Evolutionary conservation across 2,888 invertebrate species (phyloP).

Genomic region (Noctua janthina): DNA sequence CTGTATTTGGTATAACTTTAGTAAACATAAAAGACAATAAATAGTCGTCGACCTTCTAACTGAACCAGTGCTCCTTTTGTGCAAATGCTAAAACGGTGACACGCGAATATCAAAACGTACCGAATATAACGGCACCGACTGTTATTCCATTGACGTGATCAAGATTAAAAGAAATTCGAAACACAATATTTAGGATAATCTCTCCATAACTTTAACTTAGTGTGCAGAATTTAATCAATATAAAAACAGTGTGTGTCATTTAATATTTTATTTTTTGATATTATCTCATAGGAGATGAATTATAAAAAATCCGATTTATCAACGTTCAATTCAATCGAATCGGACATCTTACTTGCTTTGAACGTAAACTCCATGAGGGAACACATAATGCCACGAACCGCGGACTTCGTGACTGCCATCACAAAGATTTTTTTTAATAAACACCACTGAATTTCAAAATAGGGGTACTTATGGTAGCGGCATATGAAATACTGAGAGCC

Average conservation of each 20-base stretch:
- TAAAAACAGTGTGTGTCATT: slow-evolving; percentile 3
- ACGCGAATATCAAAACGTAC: slow-evolving; percentile 70
- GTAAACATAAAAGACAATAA: slow-evolving; percentile 67
- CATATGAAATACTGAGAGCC: slow-evolving; percentile 81
- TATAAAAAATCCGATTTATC: slow-evolving; percentile 1
- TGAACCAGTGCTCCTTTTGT: slow-evolving; percentile 69
- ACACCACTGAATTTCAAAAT: slow-evolving; percentile 62
- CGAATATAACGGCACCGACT: slow-evolving; percentile 71
- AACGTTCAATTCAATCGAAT: slow-evolving; percentile 33
- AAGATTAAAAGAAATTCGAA: slow-evolving; percentile 64
- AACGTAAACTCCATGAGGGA: slow-evolving; percentile 89
- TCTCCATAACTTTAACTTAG: slow-evolving; percentile 13
- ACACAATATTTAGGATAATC: slow-evolving; percentile 38
- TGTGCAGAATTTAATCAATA: slow-evolving; percentile 12
- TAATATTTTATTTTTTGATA: neutral
- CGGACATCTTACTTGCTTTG: slow-evolving; percentile 87
- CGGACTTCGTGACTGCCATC: slow-evolving; percentile 86
- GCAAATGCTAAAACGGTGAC: slow-evolving; percentile 65
- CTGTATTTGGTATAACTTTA: slow-evolving; percentile 50
- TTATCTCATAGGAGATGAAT: neutral
- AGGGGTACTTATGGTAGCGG: slow-evolving; percentile 76
- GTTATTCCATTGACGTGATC: slow-evolving; percentile 56
- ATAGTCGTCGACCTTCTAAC: slow-evolving; percentile 72
- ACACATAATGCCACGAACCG: slow-evolving; percentile 88
- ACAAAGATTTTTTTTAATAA: slow-evolving; percentile 41